Conservation (phyloP, 2,797 vertebrate species). For the Anniella stebbinsi region DNA sequence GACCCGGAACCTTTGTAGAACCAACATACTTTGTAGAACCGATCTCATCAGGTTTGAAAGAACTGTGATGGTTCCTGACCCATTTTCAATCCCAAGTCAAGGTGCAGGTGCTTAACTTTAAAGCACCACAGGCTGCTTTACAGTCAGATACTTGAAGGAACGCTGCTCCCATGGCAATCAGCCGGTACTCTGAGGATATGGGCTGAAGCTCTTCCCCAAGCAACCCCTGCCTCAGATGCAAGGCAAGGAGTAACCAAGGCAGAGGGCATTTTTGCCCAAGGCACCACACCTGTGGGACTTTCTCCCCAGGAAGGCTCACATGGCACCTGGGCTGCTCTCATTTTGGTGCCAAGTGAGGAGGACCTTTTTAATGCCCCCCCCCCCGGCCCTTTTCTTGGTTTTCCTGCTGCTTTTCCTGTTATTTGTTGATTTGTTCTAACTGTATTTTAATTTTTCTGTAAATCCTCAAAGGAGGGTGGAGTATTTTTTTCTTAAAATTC, state of each 20-base stretch:
- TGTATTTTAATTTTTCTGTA: no score
- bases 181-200: no score
- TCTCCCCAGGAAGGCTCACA: not conserved
- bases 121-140: no score
- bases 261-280: not conserved
- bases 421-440: no score
- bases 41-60: no score
- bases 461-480: no score
- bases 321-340: not conserved
- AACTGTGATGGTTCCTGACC: not conserved
- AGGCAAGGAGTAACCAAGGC: not conserved
- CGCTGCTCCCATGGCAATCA: not conserved
- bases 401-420: no score
- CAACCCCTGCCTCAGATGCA: not conserved
- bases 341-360: not conserved
- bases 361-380: not conserved
- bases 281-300: not conserved
- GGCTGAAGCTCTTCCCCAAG: not conserved
- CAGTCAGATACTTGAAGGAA: not conserved
- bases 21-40: no score
- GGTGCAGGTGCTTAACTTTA: no score
- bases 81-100: not conserved
- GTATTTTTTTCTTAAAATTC: no score
- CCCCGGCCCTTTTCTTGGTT: not conserved
- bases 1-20: no score